Percentiles rank a stretch among this genome's conserved stretches.
Evolutionary conservation across 1,140 invertebrate species (phyloP).

Genomic region (Scaptomyza pallida): DNA sequence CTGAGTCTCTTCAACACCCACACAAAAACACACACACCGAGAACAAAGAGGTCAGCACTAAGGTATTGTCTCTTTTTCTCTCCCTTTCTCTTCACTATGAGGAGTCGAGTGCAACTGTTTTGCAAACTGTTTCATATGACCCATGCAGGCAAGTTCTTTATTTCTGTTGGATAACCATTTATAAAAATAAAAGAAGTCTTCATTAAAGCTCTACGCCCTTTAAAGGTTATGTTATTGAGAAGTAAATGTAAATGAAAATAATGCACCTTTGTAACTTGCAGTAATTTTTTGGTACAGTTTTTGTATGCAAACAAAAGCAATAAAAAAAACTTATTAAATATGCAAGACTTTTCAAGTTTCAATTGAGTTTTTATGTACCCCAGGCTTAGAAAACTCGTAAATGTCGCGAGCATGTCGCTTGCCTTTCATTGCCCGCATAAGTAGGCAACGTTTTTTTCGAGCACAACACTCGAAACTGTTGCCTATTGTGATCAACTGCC

Average conservation of each 20-base stretch:
- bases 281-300: too few relatives aligned
- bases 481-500: slow-evolving; percentile 33
- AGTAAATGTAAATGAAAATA: too few relatives aligned
- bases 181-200: slow-evolving; percentile 52
- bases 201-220: slow-evolving; percentile 50
- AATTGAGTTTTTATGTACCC: neutral
- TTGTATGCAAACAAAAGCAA: neutral
- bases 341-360: slow-evolving; percentile 1
- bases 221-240: slow-evolving; percentile 21
- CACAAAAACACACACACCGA: slow-evolving; percentile 31
- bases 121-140: slow-evolving; percentile 35
- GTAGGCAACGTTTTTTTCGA: slow-evolving; percentile 33
- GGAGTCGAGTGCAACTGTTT: slow-evolving; percentile 31
- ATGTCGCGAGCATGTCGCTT: slow-evolving; percentile 18
- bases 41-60: slow-evolving; percentile 34
- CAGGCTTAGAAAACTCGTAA: neutral
- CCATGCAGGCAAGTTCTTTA: slow-evolving; percentile 51
- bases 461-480: slow-evolving; percentile 21
- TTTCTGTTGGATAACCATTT: slow-evolving; percentile 53
- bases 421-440: slow-evolving; percentile 15
- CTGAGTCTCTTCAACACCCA: slow-evolving; percentile 62
- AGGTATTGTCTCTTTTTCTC: neutral
- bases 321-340: neutral
- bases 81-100: neutral
- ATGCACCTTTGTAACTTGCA: too few relatives aligned